Base-by-base conservation (phyloP, 2,888 invertebrate species). In the Oxytorus armatus region DNA sequence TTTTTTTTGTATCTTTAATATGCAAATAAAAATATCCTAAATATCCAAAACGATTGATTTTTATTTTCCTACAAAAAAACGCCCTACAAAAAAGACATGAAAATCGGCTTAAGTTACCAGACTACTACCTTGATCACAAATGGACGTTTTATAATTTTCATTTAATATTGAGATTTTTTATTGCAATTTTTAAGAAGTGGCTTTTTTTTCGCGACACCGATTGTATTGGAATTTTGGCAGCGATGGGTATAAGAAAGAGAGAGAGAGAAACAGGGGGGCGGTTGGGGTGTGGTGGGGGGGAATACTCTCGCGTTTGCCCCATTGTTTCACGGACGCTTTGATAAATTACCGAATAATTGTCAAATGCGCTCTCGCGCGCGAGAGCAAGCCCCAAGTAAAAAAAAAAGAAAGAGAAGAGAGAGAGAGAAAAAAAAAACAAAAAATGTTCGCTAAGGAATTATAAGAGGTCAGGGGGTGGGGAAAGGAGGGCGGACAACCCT, bases 301-400 rank as follows among this genome's bases (percentile, higher is more conserved):
- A 83, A n/a, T n/a, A n/a, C 76, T 81, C 78, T 85, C 83, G 84
- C 85, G 78, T 86, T 77, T 86, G 83, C 82, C 70, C 91, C 90
- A 91, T 92, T 92, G 92, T 92, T 87, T 88, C 80, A 87, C 86
- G 85, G 86, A 87, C 85, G 88, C 89, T 88, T 91, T 92, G 92
- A 92, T 92, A 92, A 92, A 92, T 92, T 92, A 91, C 90, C 90
- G 91, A 92, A 91, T 92, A 92, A 92, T 92, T 91, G 91, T 91
- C 90, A 90, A 91, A 90, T 88, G 87, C 86, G 29, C 77, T 69
- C 68, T 70, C 69, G 61, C 59, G 42, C 59, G 42, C 88, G 86
- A 88, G 88, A 88, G n/a, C n/a, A n/a, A n/a, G n/a, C 88, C 86
- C 85, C 89, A 85, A 66, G 84, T 80, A 55, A 76, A 66, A 76